Conservation (phyloP, 1,140 invertebrate genomes). For the Penaeus vannamei region DNA sequence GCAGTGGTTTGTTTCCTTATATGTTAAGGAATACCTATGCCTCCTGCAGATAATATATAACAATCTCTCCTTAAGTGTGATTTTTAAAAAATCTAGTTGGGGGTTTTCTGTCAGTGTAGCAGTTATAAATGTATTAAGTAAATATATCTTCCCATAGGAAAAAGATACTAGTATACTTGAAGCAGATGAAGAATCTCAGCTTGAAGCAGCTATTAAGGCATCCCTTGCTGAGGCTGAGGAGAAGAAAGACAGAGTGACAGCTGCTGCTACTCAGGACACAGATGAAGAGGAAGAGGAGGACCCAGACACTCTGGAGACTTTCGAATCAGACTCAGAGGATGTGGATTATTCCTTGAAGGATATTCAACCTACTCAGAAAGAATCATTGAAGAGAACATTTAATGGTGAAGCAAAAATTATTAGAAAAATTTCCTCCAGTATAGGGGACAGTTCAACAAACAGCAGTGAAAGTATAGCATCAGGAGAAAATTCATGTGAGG, state of each 20-base stretch:
- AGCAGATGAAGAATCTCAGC: conserved; percentile 73
- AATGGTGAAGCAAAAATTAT: conserved; percentile 18
- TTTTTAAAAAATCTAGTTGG: no score
- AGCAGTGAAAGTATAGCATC: conserved; percentile 39
- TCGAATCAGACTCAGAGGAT: conserved; percentile 68
- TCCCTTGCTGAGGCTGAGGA: conserved; percentile 69
- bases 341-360: conserved; percentile 50
- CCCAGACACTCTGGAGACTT: conserved; percentile 71
- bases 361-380: conserved; percentile 21
- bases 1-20: no score
- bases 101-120: background rate
- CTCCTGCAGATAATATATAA: no score
- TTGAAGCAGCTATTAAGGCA: conserved; percentile 74
- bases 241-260: conserved; percentile 26
- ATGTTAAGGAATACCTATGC: no score
- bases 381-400: conserved; percentile 44
- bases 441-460: background rate
- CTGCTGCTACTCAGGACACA: conserved; percentile 29
- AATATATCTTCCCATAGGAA: conserved; percentile 42
- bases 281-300: conserved; percentile 68
- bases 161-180: conserved; percentile 71
- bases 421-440: conserved; percentile 3
- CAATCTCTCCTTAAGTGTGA: no score
- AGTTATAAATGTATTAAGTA: background rate
- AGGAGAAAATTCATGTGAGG: conserved; percentile 4